A percentile compares a stretch with the other conserved stretches of the same genome.
phyloP scores from a whole-genome alignment of 2,113 vertebrate genomes.

The Stegostoma tigrinum region DNA sequence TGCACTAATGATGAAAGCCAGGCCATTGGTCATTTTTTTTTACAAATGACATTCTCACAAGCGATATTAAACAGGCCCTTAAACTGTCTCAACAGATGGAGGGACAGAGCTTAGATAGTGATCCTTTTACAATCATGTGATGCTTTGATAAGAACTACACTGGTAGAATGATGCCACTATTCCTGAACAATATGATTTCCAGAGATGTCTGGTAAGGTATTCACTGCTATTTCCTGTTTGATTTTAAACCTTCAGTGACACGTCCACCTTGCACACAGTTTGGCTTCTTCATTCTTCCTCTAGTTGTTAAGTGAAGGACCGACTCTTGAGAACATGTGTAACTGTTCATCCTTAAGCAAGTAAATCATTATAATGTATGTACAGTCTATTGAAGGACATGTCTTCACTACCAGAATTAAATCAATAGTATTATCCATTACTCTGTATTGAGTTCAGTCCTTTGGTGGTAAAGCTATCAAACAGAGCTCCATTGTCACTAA shows the following conservation, averaged over 20 bases:
- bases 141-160: background rate
- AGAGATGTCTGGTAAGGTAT: background rate
- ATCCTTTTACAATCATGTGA: background rate
- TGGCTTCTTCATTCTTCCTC: background rate
- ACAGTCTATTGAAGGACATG: slow-evolving; percentile 5
- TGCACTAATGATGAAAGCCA: background rate
- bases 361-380: background rate
- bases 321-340: background rate
- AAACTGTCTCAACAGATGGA: background rate
- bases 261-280: background rate
- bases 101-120: background rate
- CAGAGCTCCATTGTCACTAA: slow-evolving; percentile 3
- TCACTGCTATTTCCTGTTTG: background rate
- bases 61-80: background rate
- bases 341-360: background rate
- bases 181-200: background rate
- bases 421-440: slow-evolving; percentile 17
- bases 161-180: background rate
- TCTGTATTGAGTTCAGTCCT: background rate
- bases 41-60: background rate
- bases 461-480: slow-evolving; percentile 8
- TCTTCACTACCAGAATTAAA: background rate
- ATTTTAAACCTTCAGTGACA: background rate
- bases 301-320: background rate
- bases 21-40: background rate